These are phyloP conservation scores for Pelobates fuscus DNA, from an alignment of 2,113 vertebrate species.

Conservation along the genomic window DNA sequence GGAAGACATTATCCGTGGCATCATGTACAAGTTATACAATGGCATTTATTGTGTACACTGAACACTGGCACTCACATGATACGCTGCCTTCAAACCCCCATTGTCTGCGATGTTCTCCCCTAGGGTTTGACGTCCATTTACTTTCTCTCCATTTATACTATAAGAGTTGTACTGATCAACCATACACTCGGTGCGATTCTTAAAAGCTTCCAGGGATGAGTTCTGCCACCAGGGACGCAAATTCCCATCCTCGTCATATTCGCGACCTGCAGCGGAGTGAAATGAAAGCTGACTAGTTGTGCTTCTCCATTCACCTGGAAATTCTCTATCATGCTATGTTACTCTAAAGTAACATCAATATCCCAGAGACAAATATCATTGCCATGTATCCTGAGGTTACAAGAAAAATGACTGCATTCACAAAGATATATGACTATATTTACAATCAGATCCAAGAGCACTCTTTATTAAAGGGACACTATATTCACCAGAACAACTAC, in stretches of 20 bases:
- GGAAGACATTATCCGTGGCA: no score
- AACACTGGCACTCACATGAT: constrained; percentile 74
- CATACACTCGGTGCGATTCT: constrained; percentile 89
- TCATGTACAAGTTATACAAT: no score
- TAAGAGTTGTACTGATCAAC: constrained; percentile 85
- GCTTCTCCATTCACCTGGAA: no score
- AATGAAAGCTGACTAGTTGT: not conserved
- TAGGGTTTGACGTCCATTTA: constrained; percentile 91
- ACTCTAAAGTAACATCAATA: no score
- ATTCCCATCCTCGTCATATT: constrained; percentile 95
- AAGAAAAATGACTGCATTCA: no score
- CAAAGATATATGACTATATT: no score
- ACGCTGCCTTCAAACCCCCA: constrained; percentile 92
- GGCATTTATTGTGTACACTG: not conserved
- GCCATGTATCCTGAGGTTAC: no score
- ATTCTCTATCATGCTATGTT: no score
- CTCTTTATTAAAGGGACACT: no score
- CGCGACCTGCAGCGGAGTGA: constrained; percentile 72
- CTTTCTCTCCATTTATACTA: constrained; percentile 83
- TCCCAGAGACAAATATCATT: no score
- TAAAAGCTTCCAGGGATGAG: constrained; percentile 87
- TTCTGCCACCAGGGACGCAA: constrained; percentile 95
- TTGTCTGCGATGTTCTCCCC: constrained; percentile 97
- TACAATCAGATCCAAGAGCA: no score
- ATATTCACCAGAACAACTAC: no score